Conservation (phyloP, 2,888 invertebrate species). For the Phengaris alcon region DNA sequence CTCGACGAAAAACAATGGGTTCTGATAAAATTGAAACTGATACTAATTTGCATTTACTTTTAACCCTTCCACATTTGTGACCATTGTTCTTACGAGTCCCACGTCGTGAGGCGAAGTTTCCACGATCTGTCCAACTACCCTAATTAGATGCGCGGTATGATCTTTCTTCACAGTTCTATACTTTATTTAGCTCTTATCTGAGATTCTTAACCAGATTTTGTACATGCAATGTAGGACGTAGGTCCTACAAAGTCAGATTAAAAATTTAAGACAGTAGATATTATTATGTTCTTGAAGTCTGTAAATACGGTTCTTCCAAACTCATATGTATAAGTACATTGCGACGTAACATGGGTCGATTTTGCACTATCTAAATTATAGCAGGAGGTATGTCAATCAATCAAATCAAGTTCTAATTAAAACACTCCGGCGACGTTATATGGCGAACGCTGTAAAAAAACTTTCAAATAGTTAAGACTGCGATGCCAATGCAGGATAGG, state of each 20-base stretch:
- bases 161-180: conserved; percentile 1
- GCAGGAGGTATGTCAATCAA: neutral
- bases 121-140: conserved; percentile 29
- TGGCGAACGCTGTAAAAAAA: neutral
- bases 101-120: conserved; percentile 2
- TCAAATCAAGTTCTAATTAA: conserved; percentile 5
- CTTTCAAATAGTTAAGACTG: conserved; percentile 9
- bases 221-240: neutral
- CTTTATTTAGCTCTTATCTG: conserved; percentile 10
- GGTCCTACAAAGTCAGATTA: neutral
- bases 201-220: neutral
- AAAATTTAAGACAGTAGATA: neutral
- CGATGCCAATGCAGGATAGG: neutral
- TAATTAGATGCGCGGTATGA: conserved; percentile 19
- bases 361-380: neutral
- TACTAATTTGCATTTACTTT: conserved; percentile 9
- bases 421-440: neutral
- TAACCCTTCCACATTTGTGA: neutral
- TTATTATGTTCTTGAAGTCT: too few species aligned
- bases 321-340: neutral
- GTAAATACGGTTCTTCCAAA: too few species aligned
- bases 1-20: conserved; percentile 6
- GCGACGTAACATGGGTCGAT: neutral
- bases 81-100: conserved; percentile 19
- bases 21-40: conserved; percentile 17